Conservation (phyloP, 1,140 invertebrate genomes). For the Melanaphis sacchari region DNA sequence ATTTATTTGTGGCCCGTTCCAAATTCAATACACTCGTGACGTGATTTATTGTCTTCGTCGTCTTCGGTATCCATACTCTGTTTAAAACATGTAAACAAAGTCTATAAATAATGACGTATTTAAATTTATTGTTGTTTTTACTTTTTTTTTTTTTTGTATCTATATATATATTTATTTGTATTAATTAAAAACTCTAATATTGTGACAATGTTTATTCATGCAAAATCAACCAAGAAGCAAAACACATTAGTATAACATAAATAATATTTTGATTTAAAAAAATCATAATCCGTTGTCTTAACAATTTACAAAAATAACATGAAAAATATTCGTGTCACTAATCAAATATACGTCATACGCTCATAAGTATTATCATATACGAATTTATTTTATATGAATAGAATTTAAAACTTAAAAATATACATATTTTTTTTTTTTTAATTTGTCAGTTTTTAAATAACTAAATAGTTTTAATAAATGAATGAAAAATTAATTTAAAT, state of each 20-base stretch:
- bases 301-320: background rate
- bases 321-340: background rate
- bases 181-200: background rate
- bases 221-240: background rate
- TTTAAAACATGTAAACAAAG: background rate
- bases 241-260: background rate
- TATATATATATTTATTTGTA: background rate
- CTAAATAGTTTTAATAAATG: background rate
- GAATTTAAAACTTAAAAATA: background rate
- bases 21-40: background rate
- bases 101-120: background rate
- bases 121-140: background rate
- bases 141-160: background rate
- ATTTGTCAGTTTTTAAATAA: background rate
- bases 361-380: background rate
- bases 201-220: background rate
- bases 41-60: constrained; percentile 2
- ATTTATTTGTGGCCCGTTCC: background rate
- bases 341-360: background rate
- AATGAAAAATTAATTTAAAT: background rate
- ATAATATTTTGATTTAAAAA: background rate
- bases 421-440: background rate
- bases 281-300: background rate
- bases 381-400: background rate
- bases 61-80: constrained; percentile 34